Conservation (phyloP, 2,113 vertebrate genomes). For the Hippopotamus amphibius region DNA sequence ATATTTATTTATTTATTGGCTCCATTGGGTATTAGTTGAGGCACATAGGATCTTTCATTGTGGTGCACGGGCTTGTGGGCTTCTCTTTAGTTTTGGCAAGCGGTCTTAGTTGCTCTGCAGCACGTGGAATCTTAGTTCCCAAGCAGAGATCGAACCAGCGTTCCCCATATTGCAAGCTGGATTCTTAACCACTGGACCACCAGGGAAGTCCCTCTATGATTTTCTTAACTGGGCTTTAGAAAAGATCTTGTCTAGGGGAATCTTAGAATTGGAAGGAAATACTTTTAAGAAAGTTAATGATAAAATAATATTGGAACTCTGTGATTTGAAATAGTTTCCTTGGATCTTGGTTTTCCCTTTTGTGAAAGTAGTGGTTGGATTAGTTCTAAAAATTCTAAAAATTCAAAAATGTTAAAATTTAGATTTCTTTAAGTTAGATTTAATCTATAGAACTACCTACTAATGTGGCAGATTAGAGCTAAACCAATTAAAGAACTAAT, state of each 20-base stretch:
- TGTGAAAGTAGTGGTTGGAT: neutral
- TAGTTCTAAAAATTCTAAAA: neutral
- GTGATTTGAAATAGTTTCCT: neutral
- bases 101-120: too few relatives aligned
- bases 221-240: neutral
- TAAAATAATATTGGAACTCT: neutral
- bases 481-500: neutral
- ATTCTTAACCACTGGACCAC: too few relatives aligned
- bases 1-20: too few relatives aligned
- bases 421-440: neutral
- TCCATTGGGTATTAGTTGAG: too few relatives aligned
- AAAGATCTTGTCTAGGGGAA: neutral
- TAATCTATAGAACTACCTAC: neutral
- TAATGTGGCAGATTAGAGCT: neutral
- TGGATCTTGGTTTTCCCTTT: constrained; percentile 1
- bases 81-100: too few relatives aligned
- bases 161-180: too few relatives aligned
- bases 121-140: too few relatives aligned
- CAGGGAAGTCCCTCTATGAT: neutral
- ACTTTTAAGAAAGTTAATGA: neutral
- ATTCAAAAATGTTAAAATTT: neutral
- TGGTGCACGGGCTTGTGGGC: too few relatives aligned
- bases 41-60: too few relatives aligned
- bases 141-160: too few relatives aligned
- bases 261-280: neutral